Percentiles rank a stretch among this genome's conserved stretches.
Conservation (phyloP, 1,140 invertebrate genomes). For the Cyphomyrmex costatus region DNA sequence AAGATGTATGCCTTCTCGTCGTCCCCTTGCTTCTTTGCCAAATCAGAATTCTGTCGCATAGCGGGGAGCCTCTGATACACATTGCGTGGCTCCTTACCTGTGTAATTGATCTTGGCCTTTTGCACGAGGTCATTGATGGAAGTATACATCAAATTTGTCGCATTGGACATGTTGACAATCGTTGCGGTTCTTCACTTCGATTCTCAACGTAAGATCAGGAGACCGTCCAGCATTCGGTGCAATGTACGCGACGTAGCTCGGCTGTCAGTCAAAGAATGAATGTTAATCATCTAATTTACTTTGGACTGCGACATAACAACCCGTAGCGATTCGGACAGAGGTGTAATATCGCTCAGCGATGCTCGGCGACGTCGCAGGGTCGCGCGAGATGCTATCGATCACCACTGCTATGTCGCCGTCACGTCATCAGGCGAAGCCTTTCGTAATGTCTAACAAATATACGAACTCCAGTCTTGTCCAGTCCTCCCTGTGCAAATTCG, state of each 20-base stretch:
- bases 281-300: slow-evolving; percentile 47
- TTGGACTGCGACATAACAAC: not conserved
- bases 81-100: slow-evolving; percentile 50
- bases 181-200: not conserved
- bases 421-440: not conserved
- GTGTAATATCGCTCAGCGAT: not conserved
- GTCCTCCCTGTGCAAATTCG: not conserved
- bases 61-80: slow-evolving; percentile 88
- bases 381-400: not conserved
- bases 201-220: not conserved
- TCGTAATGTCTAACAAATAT: not conserved
- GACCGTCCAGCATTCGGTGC: not conserved
- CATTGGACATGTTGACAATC: slow-evolving; percentile 41
- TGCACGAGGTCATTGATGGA: slow-evolving; percentile 59
- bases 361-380: not conserved
- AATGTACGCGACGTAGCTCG: not conserved
- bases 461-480: not conserved
- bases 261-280: not conserved
- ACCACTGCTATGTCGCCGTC: not conserved
- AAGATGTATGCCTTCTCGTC: slow-evolving; percentile 91
- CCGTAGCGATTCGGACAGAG: not conserved
- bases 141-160: not conserved
- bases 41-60: slow-evolving; percentile 88
- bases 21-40: slow-evolving; percentile 87
- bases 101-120: slow-evolving; percentile 63